phyloP scores from a whole-genome alignment of 2,888 invertebrate genomes.

The Macrophya annulata region DNA sequence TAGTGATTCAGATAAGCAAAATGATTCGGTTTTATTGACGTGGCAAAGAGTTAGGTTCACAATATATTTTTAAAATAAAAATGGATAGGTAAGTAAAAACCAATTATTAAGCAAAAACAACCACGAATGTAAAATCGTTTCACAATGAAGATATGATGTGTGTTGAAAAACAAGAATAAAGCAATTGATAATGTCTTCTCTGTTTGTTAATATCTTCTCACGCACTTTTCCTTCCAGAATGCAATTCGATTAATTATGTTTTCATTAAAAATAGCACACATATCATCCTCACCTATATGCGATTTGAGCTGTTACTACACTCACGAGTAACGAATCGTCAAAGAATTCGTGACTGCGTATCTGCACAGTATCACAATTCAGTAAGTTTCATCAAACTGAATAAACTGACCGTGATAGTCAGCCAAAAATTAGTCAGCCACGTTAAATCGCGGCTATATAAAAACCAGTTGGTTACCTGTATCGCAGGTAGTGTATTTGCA shows the following conservation, averaged over 20 bases:
- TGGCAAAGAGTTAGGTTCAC: not conserved
- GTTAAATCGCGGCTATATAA: not conserved
- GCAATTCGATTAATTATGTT: not conserved
- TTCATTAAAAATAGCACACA: not conserved
- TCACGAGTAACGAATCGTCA: not conserved
- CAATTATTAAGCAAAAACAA: not conserved
- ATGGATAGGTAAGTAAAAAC: not conserved
- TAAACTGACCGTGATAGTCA: not conserved
- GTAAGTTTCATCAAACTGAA: not conserved
- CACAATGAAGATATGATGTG: not conserved
- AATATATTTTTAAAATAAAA: not conserved
- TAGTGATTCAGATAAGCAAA: not conserved
- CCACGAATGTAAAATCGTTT: not conserved
- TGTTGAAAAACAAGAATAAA: not conserved
- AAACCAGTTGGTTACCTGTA: conserved; percentile 10
- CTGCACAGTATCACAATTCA: not conserved
- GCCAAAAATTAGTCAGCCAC: not conserved
- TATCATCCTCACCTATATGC: not conserved
- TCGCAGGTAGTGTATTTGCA: not conserved
- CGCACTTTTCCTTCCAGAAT: not conserved
- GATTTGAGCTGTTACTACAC: no score
- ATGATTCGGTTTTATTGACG: not conserved
- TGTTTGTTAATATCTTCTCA: not conserved
- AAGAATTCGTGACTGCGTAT: not conserved
- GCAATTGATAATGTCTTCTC: not conserved